Percentiles rank a stretch among this genome's conserved stretches.
Evolutionary conservation across 1,140 invertebrate species (phyloP).

Genomic region (Drosophila suzukii): DNA sequence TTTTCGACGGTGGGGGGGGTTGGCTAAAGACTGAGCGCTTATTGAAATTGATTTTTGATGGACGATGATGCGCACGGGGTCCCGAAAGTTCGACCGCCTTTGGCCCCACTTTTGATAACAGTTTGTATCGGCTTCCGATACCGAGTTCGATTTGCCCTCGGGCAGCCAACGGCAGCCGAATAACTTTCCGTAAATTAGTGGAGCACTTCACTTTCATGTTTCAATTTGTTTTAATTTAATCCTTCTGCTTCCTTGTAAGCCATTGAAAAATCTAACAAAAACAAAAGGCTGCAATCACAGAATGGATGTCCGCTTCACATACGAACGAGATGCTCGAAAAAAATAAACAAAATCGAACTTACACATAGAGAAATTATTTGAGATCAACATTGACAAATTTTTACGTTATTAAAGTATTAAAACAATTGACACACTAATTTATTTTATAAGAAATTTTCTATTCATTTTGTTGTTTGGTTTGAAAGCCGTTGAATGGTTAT

Average conservation of each 20-base stretch:
- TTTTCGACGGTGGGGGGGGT: background rate
- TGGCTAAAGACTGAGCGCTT: background rate
- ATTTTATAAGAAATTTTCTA: no score
- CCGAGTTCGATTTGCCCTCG: background rate
- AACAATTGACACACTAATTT: no score
- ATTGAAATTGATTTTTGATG: conserved; percentile 35
- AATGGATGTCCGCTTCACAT: conserved; percentile 4
- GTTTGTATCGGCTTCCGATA: conserved; percentile 10
- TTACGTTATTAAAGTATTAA: no score
- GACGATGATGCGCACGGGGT: background rate
- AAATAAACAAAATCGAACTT: background rate
- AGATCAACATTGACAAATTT: no score
- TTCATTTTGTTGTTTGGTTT: no score
- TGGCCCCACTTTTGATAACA: conserved; percentile 1
- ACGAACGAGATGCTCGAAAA: background rate
- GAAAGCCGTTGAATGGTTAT: no score
- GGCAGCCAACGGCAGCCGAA: conserved; percentile 8
- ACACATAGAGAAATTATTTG: no score
- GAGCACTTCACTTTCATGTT: conserved; percentile 29
- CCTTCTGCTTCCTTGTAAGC: background rate
- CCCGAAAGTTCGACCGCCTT: conserved; percentile 5
- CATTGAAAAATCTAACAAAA: conserved; percentile 10
- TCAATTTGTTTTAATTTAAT: conserved; percentile 40
- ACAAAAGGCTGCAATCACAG: conserved; percentile 14
- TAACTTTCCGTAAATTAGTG: conserved; percentile 23